Evolutionary conservation across 2,888 invertebrate genomes (phyloP).

Genomic region (Dryomyza anilis): DNA sequence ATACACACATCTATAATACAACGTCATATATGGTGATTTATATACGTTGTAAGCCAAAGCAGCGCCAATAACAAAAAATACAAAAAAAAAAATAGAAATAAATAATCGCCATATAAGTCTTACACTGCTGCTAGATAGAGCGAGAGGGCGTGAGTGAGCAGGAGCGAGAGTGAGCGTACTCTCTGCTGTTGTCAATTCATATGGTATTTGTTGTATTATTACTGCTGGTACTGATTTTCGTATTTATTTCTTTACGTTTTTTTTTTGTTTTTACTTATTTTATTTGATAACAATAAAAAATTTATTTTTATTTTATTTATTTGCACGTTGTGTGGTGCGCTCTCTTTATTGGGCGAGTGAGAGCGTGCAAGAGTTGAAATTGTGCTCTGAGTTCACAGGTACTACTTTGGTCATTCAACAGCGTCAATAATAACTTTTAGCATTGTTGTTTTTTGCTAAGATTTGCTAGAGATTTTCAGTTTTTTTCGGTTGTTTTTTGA

Average conservation of each 20-base stretch:
- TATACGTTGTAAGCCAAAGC: background rate
- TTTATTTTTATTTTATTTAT: background rate
- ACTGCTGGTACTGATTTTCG: background rate
- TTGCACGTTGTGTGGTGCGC: too few species aligned
- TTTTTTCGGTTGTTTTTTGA: too few species aligned
- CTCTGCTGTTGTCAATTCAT: background rate
- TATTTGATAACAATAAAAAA: background rate
- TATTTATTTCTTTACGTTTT: background rate
- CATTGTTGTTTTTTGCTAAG: too few species aligned
- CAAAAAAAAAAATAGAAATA: too few species aligned
- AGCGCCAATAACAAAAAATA: background rate
- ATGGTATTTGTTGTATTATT: slow-evolving; percentile 1
- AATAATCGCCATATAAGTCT: too few species aligned
- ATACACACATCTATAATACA: background rate
- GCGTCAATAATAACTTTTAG: too few species aligned
- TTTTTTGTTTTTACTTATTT: background rate
- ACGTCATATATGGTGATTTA: slow-evolving; percentile 12
- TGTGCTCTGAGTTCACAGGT: too few species aligned
- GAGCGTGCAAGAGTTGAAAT: too few species aligned
- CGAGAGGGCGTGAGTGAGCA: slow-evolving; percentile 8
- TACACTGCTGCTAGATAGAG: too few species aligned
- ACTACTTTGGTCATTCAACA: too few species aligned
- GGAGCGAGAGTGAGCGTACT: slow-evolving; percentile 3
- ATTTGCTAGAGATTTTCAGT: too few species aligned
- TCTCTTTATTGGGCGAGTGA: too few species aligned